Evolutionary conservation across 2,113 vertebrate genomes (phyloP).

Genomic region (Gallinago media): DNA sequence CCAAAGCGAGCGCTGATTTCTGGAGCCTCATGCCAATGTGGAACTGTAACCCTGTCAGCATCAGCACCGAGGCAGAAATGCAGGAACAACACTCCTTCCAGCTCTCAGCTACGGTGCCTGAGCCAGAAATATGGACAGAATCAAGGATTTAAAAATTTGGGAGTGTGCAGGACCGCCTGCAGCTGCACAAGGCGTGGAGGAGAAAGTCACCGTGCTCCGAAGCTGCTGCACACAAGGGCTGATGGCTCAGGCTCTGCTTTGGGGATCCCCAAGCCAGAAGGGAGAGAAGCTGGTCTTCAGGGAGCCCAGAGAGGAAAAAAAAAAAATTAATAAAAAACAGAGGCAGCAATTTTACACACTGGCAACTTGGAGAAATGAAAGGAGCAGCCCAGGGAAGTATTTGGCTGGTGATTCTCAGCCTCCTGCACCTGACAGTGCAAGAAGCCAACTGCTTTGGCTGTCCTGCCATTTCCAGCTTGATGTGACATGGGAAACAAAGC

Average conservation of each 20-base stretch:
- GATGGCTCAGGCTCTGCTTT: neutral
- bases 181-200: neutral
- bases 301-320: neutral
- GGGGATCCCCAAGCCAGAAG: neutral
- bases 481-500: constrained; percentile 18
- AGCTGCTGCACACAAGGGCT: neutral
- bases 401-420: neutral
- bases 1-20: neutral
- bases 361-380: neutral
- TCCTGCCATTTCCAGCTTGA: constrained; percentile 25
- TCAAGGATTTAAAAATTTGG: neutral
- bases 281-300: neutral
- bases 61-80: neutral
- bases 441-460: neutral
- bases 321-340: too few species aligned
- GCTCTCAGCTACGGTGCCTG: neutral
- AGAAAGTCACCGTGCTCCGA: neutral
- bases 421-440: constrained; percentile 34
- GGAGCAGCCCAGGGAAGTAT: neutral
- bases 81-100: neutral
- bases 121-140: neutral
- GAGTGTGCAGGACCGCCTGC: neutral
- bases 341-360: neutral
- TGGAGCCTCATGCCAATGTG: neutral
- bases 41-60: neutral